Evolutionary conservation across 2,113 vertebrate genomes (phyloP).

Genomic region (Pyrgilauda ruficollis): DNA sequence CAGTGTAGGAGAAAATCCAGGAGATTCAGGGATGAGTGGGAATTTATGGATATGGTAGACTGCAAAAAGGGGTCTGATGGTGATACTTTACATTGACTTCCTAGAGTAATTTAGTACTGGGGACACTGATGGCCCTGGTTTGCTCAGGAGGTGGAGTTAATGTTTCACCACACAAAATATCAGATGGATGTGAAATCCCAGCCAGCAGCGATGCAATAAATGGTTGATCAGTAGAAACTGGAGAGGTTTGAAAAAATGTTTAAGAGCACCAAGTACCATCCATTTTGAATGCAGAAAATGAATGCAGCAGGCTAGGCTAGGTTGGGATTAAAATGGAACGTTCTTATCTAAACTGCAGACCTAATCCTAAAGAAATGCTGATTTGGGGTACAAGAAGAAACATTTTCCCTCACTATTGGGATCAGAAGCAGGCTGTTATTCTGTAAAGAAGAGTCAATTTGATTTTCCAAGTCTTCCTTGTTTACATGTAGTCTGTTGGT

Average conservation of each 20-base stretch:
- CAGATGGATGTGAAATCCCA: not conserved
- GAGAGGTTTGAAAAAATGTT: not conserved
- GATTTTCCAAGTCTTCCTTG: not conserved
- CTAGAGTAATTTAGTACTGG: not conserved
- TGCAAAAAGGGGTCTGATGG: not conserved
- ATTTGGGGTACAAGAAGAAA: not conserved
- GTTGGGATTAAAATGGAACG: not conserved
- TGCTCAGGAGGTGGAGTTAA: not conserved
- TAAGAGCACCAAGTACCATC: not conserved
- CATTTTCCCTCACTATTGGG: rapidly evolving
- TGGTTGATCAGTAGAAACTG: not conserved
- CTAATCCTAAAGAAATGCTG: not conserved
- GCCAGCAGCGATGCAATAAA: not conserved
- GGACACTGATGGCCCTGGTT: not conserved
- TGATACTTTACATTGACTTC: not conserved
- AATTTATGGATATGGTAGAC: not conserved
- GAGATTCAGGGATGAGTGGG: not conserved
- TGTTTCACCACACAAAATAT: not conserved
- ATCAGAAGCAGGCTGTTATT: not conserved
- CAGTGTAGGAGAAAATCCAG: not conserved
- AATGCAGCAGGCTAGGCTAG: not conserved
- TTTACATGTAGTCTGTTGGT: not conserved
- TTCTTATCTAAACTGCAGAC: not conserved
- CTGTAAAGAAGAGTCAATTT: not conserved
- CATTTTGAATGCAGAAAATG: not conserved